These are phyloP conservation scores for Hippoglossus hippoglossus DNA, from an alignment of 2,797 vertebrate genomes.

Conservation along the genomic window DNA sequence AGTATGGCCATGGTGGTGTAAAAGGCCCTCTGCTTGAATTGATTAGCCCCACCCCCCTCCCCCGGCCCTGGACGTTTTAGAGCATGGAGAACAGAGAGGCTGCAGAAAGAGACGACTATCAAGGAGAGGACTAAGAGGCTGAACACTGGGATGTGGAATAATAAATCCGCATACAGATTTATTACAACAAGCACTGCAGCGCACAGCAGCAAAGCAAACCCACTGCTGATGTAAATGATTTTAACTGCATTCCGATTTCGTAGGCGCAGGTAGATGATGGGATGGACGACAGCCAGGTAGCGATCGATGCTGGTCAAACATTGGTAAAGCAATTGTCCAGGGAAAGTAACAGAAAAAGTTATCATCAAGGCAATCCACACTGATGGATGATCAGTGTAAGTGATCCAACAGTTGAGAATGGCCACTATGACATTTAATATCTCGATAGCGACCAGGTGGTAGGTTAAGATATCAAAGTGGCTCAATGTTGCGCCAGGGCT, in stretches of 20 bases:
- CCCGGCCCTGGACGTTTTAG: slow-evolving; percentile 49
- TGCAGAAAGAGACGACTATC: slow-evolving; percentile 14
- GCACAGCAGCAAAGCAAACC: background rate
- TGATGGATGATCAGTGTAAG: fast-evolving
- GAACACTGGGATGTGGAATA: fast-evolving
- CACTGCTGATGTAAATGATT: background rate
- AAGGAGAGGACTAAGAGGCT: fast-evolving
- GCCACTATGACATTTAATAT: fast-evolving
- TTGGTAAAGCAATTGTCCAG: slow-evolving; percentile 10
- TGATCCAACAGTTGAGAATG: fast-evolving
- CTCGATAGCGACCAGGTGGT: slow-evolving; percentile 34
- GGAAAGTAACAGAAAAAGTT: background rate
- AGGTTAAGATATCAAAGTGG: slow-evolving; percentile 36
- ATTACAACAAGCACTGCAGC: fast-evolving
- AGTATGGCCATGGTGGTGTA: slow-evolving; percentile 28
- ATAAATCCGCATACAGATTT: fast-evolving
- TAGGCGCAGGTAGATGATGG: slow-evolving; percentile 20
- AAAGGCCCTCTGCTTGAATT: slow-evolving; percentile 36
- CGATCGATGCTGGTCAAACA: slow-evolving; percentile 15
- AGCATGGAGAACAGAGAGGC: slow-evolving; percentile 31
- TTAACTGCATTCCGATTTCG: background rate
- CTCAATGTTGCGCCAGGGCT: background rate
- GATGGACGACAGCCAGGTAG: slow-evolving; percentile 33
- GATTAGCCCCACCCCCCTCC: background rate
- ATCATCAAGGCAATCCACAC: background rate